A percentile compares a stretch with the other conserved stretches of the same genome.
phyloP scores from a whole-genome alignment of 2,113 vertebrate genomes.

The Onychostoma macrolepis region DNA sequence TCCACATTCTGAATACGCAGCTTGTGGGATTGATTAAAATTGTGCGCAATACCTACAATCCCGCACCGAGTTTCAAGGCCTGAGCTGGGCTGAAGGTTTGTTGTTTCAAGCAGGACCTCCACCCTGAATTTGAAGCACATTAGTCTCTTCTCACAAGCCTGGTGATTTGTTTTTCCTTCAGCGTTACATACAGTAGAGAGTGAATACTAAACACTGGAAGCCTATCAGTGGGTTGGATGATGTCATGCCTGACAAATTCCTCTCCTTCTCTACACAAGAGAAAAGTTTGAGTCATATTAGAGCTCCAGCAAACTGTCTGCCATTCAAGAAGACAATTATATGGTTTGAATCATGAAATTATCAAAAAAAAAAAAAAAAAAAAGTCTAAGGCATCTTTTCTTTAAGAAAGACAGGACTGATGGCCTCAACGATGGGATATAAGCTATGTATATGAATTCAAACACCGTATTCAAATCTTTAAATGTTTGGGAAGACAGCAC shows the following conservation, averaged over 20 bases:
- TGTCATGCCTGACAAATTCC: constrained; percentile 36
- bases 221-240: constrained; percentile 33
- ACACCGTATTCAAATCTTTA: neutral
- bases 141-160: constrained; percentile 6
- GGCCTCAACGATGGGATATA: neutral
- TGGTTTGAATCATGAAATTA: neutral
- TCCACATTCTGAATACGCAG: neutral
- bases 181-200: constrained; percentile 4
- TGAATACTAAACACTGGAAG: constrained; percentile 40
- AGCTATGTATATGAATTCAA: neutral
- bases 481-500: constrained; percentile 15
- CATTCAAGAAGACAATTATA: constrained; percentile 23
- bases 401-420: constrained; percentile 8
- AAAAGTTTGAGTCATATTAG: constrained; percentile 28
- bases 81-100: neutral
- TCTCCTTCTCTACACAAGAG: constrained; percentile 8
- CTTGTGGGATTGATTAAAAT: neutral
- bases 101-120: constrained; percentile 40
- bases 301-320: neutral
- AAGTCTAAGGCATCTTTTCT: neutral
- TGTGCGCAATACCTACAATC: neutral
- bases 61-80: neutral
- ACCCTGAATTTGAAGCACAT: constrained; percentile 22
- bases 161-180: constrained; percentile 29
- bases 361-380: constrained; percentile 11